These are phyloP conservation scores for Synaphobranchus kaupii DNA, from an alignment of 2,797 vertebrate genomes.

Conservation along the genomic window DNA sequence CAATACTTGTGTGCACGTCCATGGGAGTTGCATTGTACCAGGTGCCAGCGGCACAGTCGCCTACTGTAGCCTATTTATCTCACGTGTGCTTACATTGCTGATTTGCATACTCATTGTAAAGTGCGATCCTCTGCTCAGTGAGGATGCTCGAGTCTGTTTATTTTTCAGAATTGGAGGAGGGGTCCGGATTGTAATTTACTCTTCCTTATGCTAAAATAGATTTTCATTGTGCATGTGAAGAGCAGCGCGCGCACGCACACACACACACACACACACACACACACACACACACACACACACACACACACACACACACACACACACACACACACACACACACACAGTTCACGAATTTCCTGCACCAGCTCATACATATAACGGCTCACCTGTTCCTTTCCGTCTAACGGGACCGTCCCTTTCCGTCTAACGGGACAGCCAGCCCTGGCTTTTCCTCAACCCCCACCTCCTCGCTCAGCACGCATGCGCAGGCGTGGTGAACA, in stretches of 20 bases:
- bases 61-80: not conserved
- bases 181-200: not conserved
- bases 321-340: not conserved
- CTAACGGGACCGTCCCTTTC: conserved; percentile 7
- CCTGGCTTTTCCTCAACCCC: conserved; percentile 13
- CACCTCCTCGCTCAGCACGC: conserved; percentile 70
- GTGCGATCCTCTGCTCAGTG: not conserved
- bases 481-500: conserved; percentile 84
- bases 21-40: not conserved
- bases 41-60: not conserved
- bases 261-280: not conserved
- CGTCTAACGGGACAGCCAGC: not conserved
- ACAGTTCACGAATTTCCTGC: not conserved
- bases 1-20: not conserved
- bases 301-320: not conserved
- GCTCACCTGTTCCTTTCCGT: conserved; percentile 24
- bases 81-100: not conserved
- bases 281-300: not conserved
- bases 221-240: not conserved
- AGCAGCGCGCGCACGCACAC: not conserved
- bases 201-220: not conserved
- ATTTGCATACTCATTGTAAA: not conserved
- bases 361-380: no score
- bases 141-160: not conserved
- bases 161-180: not conserved